These are phyloP conservation scores for Amphimedon queenslandica DNA, from an alignment of 37 sponge, comb jelly and placozoan species.

Conservation along the genomic window DNA sequence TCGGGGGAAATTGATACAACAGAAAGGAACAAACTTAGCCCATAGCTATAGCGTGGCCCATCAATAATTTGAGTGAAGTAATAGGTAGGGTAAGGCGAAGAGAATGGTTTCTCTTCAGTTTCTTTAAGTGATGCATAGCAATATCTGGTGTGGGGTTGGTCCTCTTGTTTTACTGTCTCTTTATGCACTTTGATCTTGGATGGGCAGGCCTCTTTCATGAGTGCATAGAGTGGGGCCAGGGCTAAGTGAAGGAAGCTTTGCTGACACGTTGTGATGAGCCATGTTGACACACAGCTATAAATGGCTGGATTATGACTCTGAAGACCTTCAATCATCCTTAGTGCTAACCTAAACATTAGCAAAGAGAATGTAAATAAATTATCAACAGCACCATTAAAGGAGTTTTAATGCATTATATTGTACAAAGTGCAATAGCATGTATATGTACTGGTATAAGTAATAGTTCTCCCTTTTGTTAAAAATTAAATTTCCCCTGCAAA, in stretches of 20 bases:
- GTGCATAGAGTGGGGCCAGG: slow-evolving; percentile 30
- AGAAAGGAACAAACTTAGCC: slow-evolving; percentile 23
- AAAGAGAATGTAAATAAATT: background rate
- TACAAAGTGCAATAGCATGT: background rate
- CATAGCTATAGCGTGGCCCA: slow-evolving; percentile 31
- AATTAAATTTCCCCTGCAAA: too few relatives aligned
- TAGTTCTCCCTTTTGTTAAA: too few relatives aligned
- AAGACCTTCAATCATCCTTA: slow-evolving; percentile 63
- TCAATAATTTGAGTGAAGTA: slow-evolving; percentile 37
- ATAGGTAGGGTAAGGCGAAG: background rate
- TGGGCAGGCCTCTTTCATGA: slow-evolving; percentile 26
- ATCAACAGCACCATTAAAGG: background rate
- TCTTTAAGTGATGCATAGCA: slow-evolving; percentile 27
- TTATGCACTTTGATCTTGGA: background rate
- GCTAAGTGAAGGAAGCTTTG: background rate
- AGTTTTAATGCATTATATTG: background rate
- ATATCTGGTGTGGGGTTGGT: slow-evolving; percentile 25
- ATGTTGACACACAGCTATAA: slow-evolving; percentile 19
- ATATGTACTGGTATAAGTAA: background rate
- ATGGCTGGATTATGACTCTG: slow-evolving; percentile 22
- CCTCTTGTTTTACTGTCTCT: slow-evolving; percentile 8
- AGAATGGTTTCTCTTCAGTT: background rate
- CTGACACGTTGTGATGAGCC: slow-evolving; percentile 15
- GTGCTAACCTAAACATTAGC: slow-evolving; percentile 29
- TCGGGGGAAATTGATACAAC: slow-evolving; percentile 1